Base-by-base conservation (phyloP, 2,797 vertebrate species). In the Potorous gilbertii region DNA sequence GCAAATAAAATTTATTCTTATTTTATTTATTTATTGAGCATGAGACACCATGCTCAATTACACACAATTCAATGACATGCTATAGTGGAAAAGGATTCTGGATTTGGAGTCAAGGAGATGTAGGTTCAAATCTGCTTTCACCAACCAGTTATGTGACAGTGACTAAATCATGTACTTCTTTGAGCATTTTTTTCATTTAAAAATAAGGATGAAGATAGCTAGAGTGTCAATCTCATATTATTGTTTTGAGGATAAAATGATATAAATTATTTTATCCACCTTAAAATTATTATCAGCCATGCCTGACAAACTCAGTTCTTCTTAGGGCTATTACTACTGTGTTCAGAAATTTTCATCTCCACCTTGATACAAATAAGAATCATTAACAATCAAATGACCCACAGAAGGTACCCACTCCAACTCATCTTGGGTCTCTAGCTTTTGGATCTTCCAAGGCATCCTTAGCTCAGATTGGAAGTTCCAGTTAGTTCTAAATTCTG, bases 211-310 rank as follows among this genome's bases (percentile, higher is more conserved):
- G 46, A 27, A 81, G n/a, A 81, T 46, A 46, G 2, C 8, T 24
- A 24, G 24, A 46, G n/a, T 81, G 24, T 31, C 9, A 10, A 46
- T 21, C 40, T 18, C n/a, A 46, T 81, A 24, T 74, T 46, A 81
- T 81, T 46, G 8, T 46, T 81, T n/a, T 81, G 66, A 81, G 29
- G 18, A 46, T 46, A 21, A 40, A 81, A 2, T 46, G 18, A 81
- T 10, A 24, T 21, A 1, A 62, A 31, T 62, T 62, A 62, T 12
- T 62, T 31, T 62, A 40, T 74, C 66, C 40, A 21, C 16, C 66
- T 74, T 40, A 74, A n/a, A 90, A 27, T 93, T 56, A 56, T 91
- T 93, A 89, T 59, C 94, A 54, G 74, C 94, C 93, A 9, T 40
- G 0, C 40, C 29, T 89, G 34, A 21, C 59, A 96, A 93, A 90